Percentiles rank a stretch among this genome's conserved stretches.
Evolutionary conservation across 2,888 invertebrate species (phyloP).

Genomic region (Caenorhabditis sp.): DNA sequence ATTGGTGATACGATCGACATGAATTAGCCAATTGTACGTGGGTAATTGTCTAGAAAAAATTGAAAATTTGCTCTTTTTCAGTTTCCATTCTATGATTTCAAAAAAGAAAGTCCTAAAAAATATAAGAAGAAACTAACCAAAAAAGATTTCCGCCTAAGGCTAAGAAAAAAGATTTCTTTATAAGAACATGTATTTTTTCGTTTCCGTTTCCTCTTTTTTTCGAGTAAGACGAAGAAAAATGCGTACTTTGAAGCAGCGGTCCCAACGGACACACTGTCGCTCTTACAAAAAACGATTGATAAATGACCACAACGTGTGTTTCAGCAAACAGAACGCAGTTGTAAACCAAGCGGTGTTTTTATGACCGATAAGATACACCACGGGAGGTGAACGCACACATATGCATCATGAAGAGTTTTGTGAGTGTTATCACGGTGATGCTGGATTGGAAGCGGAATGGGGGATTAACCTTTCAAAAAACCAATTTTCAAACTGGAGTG

Average conservation of each 20-base stretch:
- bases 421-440: neutral
- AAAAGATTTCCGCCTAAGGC: slow-evolving; percentile 1
- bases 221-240: neutral
- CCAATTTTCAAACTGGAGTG: no score
- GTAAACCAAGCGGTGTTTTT: neutral
- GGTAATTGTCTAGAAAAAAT: no score
- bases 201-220: neutral
- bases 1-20: no score
- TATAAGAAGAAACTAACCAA: neutral
- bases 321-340: slow-evolving; percentile 28
- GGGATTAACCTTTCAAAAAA: no score
- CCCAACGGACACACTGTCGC: slow-evolving; percentile 12
- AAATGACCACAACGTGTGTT: slow-evolving; percentile 24
- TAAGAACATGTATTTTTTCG: slow-evolving; percentile 17
- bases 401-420: neutral
- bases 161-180: slow-evolving; percentile 14
- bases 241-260: slow-evolving; percentile 19
- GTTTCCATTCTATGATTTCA: no score
- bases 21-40: no score
- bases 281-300: slow-evolving; percentile 22
- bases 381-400: slow-evolving; percentile 4
- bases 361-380: slow-evolving; percentile 22
- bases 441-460: neutral
- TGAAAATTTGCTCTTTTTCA: no score
- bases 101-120: no score